Conservation (phyloP, 1,140 invertebrate genomes). For the Drosophila bocki region DNA sequence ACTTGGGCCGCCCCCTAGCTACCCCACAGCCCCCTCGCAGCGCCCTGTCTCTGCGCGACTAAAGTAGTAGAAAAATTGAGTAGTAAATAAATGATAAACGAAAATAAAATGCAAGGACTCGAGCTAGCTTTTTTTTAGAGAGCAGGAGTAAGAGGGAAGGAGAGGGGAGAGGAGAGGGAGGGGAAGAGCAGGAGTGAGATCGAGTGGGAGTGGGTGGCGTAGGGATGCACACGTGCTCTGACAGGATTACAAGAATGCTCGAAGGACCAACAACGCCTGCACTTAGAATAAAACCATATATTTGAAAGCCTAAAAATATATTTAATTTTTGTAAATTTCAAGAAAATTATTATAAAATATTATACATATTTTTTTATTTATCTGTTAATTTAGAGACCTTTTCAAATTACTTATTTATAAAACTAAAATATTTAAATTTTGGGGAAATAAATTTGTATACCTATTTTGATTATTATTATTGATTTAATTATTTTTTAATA, state of each 20-base stretch:
- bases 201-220: background rate
- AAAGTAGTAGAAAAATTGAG: conserved; percentile 84
- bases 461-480: no score
- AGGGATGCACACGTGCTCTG: conserved; percentile 57
- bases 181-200: background rate
- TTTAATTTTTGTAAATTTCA: no score
- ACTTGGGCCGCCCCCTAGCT: conserved; percentile 51
- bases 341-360: no score
- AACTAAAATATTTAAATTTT: no score
- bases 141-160: background rate
- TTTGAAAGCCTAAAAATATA: no score
- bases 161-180: background rate
- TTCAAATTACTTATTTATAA: no score
- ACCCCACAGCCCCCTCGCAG: no score
- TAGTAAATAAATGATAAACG: conserved; percentile 84
- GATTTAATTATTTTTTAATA: no score
- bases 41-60: conserved; percentile 48
- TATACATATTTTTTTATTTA: no score
- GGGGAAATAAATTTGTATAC: no score
- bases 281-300: background rate
- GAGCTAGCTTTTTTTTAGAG: conserved; percentile 38
- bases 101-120: conserved; percentile 83
- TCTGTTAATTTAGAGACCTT: no score
- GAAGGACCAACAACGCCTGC: conserved; percentile 73
- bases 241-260: conserved; percentile 81